A percentile compares a stretch with the other conserved stretches of the same genome.
These are phyloP conservation scores for Thunnus thynnus DNA, from an alignment of 2,113 vertebrate species.

Conservation along the genomic window DNA sequence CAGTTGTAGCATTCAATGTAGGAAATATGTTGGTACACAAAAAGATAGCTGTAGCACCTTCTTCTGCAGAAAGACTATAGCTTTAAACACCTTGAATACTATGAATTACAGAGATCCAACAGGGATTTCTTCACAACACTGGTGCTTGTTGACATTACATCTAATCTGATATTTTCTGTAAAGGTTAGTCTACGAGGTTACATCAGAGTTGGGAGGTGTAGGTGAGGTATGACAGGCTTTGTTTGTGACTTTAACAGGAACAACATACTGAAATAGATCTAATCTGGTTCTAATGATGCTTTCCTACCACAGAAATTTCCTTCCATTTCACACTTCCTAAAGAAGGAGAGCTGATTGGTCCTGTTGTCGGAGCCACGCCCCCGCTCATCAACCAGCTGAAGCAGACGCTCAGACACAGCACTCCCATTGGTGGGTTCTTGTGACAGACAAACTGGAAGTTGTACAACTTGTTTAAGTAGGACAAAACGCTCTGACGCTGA, in stretches of 20 bases:
- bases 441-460: not conserved
- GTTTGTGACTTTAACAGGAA: no score
- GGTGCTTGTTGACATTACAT: no score
- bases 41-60: not conserved
- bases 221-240: no score
- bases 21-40: no score
- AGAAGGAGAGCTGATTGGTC: conserved; percentile 90
- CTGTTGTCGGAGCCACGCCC: conserved; percentile 87
- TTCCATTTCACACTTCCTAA: conserved; percentile 94
- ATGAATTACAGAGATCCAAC: no score
- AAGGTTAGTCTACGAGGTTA: no score
- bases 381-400: conserved; percentile 91
- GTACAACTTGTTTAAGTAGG: no score
- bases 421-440: conserved; percentile 92
- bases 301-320: conserved; percentile 84
- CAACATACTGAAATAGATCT: not conserved
- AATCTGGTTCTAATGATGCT: not conserved
- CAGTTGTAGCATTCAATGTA: no score
- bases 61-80: not conserved
- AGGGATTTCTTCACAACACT: no score
- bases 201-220: no score
- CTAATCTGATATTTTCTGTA: no score
- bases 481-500: not conserved
- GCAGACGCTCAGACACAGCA: conserved; percentile 95
- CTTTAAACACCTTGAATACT: no score